A percentile compares a stretch with the other conserved stretches of the same genome.
phyloP scores from a whole-genome alignment of 2,797 vertebrate genomes.

The Coranthus polyacanthus region DNA sequence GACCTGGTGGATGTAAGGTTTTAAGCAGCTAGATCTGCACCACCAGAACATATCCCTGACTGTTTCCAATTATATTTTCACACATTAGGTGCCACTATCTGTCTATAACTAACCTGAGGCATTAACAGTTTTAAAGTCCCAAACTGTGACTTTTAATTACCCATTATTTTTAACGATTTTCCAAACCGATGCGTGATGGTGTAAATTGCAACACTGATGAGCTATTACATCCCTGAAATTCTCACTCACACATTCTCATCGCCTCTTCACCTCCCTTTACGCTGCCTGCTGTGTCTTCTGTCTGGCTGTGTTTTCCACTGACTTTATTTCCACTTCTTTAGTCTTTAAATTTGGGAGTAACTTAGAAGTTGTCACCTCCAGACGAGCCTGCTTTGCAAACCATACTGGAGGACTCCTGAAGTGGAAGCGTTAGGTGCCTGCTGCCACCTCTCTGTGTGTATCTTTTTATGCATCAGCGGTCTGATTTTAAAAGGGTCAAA shows the following conservation, averaged over 20 bases:
- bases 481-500: slow-evolving; percentile 74
- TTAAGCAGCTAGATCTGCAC: too few species aligned
- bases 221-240: slow-evolving; percentile 32
- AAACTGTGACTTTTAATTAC: slow-evolving; percentile 27
- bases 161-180: slow-evolving; percentile 10
- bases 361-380: slow-evolving; percentile 8
- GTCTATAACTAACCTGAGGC: too few species aligned
- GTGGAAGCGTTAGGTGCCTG: slow-evolving; percentile 46
- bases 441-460: slow-evolving; percentile 47
- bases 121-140: slow-evolving; percentile 1
- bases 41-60: too few species aligned
- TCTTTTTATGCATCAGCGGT: slow-evolving; percentile 76
- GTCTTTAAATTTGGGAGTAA: slow-evolving; percentile 30
- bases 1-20: too few species aligned
- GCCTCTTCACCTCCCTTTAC: too few species aligned
- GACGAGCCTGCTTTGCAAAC: slow-evolving; percentile 52
- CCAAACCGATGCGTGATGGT: slow-evolving; percentile 8
- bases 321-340: slow-evolving; percentile 17
- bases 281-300: too few species aligned
- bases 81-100: too few species aligned
- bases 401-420: slow-evolving; percentile 31
- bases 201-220: slow-evolving; percentile 23
- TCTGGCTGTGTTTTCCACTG: neutral
- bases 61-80: too few species aligned
- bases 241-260: slow-evolving; percentile 16